These are phyloP conservation scores for Pyrocephalus nanus DNA, from an alignment of 2,797 vertebrate species.

Conservation along the genomic window DNA sequence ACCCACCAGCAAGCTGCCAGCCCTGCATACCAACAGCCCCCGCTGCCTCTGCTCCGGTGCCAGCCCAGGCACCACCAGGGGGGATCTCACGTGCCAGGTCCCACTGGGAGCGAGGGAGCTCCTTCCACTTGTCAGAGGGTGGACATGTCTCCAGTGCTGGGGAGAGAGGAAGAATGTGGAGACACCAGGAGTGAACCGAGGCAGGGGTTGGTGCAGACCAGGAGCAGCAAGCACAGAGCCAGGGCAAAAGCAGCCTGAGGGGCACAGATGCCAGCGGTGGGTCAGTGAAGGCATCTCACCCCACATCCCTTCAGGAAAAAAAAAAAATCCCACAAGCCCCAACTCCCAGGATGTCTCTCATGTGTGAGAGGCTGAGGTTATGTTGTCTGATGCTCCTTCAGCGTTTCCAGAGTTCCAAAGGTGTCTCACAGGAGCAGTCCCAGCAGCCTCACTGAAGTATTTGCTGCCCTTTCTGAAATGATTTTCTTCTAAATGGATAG, in stretches of 20 bases:
- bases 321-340: too few relatives aligned
- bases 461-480: neutral
- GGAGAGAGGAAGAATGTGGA: neutral
- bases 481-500: neutral
- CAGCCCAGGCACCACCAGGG: neutral
- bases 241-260: neutral
- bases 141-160: rapidly evolving
- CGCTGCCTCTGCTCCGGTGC: neutral
- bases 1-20: conserved; percentile 63
- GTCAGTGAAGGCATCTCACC: too few relatives aligned
- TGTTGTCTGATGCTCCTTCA: neutral
- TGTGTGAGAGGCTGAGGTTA: too few relatives aligned
- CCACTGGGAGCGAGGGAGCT: rapidly evolving
- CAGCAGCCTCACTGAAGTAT: neutral
- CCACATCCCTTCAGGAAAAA: too few relatives aligned
- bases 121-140: neutral
- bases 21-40: neutral
- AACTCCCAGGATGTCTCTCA: too few relatives aligned
- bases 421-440: neutral
- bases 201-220: neutral
- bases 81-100: rapidly evolving
- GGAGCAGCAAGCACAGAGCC: neutral
- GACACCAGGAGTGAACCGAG: rapidly evolving
- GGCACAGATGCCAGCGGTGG: neutral
- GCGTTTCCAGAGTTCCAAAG: neutral